phyloP scores from a whole-genome alignment of 1,140 invertebrate species.

The Cylas formicarius region DNA sequence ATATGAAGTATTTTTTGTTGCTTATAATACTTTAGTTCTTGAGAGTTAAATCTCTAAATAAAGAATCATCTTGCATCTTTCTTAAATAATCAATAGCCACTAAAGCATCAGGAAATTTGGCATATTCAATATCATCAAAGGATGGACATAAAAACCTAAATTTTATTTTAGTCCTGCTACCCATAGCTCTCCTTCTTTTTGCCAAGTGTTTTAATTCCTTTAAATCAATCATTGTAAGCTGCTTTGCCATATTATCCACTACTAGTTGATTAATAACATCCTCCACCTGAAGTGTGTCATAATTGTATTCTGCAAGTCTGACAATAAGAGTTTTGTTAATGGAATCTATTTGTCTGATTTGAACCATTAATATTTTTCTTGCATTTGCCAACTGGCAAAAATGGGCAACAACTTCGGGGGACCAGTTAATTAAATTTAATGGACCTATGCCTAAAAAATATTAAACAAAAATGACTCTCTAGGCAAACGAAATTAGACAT shows the following conservation, averaged over 20 bases:
- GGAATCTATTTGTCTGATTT: slow-evolving; percentile 5
- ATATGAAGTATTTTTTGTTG: too few relatives aligned
- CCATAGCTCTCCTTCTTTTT: too few relatives aligned
- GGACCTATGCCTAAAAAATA: slow-evolving; percentile 15
- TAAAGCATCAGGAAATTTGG: too few relatives aligned
- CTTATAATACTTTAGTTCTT: too few relatives aligned
- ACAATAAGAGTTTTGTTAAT: slow-evolving; percentile 3
- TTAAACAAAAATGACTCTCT: neutral
- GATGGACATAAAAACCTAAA: too few relatives aligned
- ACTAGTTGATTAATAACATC: slow-evolving; percentile 5
- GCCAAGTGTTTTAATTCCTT: slow-evolving; percentile 10
- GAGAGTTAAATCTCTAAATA: too few relatives aligned
- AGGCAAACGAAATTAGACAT: neutral
- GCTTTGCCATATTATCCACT: slow-evolving; percentile 4
- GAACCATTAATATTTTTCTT: slow-evolving; percentile 7
- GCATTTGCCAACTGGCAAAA: slow-evolving; percentile 9
- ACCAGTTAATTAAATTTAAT: slow-evolving; percentile 7
- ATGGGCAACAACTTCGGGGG: slow-evolving; percentile 2
- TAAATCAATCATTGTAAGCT: slow-evolving; percentile 3
- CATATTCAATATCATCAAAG: too few relatives aligned
- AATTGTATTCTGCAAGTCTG: slow-evolving; percentile 8
- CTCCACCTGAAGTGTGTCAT: neutral
- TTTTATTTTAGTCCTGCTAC: too few relatives aligned
- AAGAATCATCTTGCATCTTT: too few relatives aligned
- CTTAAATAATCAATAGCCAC: too few relatives aligned